Base-by-base conservation (phyloP, 2,113 vertebrate species). In the Canis aureus region DNA sequence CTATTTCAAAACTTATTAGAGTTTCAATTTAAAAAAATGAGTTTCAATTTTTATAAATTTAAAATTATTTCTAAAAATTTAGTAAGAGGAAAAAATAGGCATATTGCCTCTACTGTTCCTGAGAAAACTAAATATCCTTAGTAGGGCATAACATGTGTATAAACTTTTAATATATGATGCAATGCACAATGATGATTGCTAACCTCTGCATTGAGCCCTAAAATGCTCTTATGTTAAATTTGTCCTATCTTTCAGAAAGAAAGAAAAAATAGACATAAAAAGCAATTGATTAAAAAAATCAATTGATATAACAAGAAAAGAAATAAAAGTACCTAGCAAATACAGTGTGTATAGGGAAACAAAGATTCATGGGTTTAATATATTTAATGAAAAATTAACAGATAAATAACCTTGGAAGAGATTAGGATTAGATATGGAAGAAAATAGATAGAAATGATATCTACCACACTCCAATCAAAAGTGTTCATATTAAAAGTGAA, bases 141-240 rank as follows among this genome's bases (percentile, higher is more conserved):
- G n/a, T 13, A 29, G 20, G 20, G 2, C 0, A 71, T 4, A 88
- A 62, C 1, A 25, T 9, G 1, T 55, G 0, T 27, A 23, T 23
- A 82, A 82, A 71, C 10, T 29, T 35, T 67, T 66, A 32, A 84
- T 87, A 94, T 55, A 22, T 96, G 55, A 66, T 80, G 6, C 1
- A 19, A 85, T 55, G 22, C 2, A 51, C 0, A 1, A 22, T 53
- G 10, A 32, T 0, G 7, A 6, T 1, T 35, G 0, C 59, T 55
- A 78, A 82, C 2, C 64, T 92, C n/a, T 82, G 5, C 8, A 74
- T 69, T 80, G 27, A 78, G 17, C 1, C 0, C 17, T n/a, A 85
- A 25, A 80, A 84, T 49, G 43, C 20, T 64, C 55, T 87, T 71
- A 17, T 25, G 92, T 71, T 29, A 78, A 87, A 66, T 38, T 20